Evolutionary conservation across 2,113 vertebrate genomes (phyloP), one percentile per base, ranked within the genome.

Genomic region (Monopterus albus): DNA sequence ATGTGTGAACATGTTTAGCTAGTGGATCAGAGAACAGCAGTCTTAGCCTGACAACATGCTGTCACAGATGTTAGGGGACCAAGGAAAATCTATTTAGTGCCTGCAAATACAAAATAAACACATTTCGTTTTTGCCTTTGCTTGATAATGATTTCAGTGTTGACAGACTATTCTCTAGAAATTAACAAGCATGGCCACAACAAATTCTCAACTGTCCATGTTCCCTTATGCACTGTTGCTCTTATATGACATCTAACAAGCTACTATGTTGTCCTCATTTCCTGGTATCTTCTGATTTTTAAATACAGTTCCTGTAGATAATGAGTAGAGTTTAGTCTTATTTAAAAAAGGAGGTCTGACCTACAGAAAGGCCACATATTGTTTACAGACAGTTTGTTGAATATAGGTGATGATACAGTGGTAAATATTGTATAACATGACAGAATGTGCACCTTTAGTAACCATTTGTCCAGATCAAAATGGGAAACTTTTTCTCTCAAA

Each of bases 1-100:
- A 81, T 71, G 75, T 81, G 78, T 75, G 74, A 71, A 81, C 46
- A 60, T 68, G 82, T 78, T 73, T 45, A 75, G 78, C 70, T 50
- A 49, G 73, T 73, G 81, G 72, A 68, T 80, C 55, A 80, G 39
- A 65, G 72, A 56, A 58, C 77, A 65, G 57, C 38, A 42, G 56
- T 25, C 43, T 39, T 5, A 3, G 26, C 47, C 68, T 50, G 23
- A 69, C 68, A 49, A 67, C 76, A 73, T 55, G 46, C 72, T 63
- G 61, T 75, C 72, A 72, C 68, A 63, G 62, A 77, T 60, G 72
- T 79, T 56, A 55, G 72, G 63, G 52, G 66, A 63, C 42, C 29
- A 0, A 35, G 46, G 20, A 60, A 75, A 78, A 49, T 5, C 46
- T 31, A 14, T 67, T 63, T 56, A 52, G 11, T 9, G 23, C 13